A percentile compares a stretch with the other conserved stretches of the same genome.
phyloP scores from a whole-genome alignment of 1,140 invertebrate species.

The Neotoxoptera formosana region DNA sequence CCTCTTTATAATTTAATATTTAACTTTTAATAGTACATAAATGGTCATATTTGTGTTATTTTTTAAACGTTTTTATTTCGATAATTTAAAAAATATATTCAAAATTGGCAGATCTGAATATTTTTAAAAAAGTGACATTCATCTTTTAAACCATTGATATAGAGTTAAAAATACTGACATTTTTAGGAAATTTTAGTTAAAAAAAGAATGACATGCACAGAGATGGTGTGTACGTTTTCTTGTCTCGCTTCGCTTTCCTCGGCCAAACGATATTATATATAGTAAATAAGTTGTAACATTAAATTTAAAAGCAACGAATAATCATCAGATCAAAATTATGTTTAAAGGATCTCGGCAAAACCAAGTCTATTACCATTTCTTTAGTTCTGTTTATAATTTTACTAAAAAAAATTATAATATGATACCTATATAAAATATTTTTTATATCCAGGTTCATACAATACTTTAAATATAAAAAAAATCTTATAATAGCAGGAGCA shows the following conservation, averaged over 20 bases:
- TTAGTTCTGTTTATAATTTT: neutral
- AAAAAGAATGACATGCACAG: neutral
- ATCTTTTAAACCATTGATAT: neutral
- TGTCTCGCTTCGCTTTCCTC: neutral
- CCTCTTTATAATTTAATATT: neutral
- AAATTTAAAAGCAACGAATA: too few relatives aligned
- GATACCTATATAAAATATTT: neutral
- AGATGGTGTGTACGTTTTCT: neutral
- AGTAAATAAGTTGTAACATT: too few relatives aligned
- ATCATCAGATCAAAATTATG: too few relatives aligned
- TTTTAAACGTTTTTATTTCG: neutral
- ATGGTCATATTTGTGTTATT: neutral
- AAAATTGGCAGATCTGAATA: neutral
- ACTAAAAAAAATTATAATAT: neutral
- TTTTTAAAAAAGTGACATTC: neutral
- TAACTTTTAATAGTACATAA: neutral
- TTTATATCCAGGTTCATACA: neutral
- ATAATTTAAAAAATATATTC: neutral
- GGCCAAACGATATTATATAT: neutral
- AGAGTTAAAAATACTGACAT: neutral
- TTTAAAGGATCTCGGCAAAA: too few relatives aligned
- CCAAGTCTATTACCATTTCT: neutral
- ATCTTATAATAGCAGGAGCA: neutral
- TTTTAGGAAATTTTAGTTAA: neutral
- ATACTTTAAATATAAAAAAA: too few relatives aligned